phyloP scores from a whole-genome alignment of 2,797 vertebrate genomes.

The Melanotaenia pygmaea region DNA sequence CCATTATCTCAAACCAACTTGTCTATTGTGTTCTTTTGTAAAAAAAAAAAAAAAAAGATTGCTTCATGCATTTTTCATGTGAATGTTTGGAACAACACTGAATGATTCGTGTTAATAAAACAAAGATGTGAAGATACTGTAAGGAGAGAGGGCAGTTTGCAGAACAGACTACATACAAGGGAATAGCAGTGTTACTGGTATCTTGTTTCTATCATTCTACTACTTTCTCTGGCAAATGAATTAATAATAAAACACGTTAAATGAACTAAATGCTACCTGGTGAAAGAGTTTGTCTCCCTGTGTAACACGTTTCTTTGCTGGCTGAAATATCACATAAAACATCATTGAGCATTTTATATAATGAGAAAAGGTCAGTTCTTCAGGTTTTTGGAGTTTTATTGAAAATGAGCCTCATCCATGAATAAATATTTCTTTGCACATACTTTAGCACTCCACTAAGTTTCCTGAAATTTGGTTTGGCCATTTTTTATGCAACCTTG shows the following conservation, averaged over 20 bases:
- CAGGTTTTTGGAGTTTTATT: no score
- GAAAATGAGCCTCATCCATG: no score
- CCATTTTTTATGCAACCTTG: not conserved
- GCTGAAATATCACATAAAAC: not conserved
- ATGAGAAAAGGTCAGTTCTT: no score
- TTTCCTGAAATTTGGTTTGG: no score
- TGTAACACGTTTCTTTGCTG: not conserved
- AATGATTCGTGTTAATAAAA: conserved; percentile 31
- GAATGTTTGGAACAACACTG: conserved; percentile 56
- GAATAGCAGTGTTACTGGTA: conserved; percentile 63
- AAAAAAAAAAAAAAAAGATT: conserved; percentile 50
- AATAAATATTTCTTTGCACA: no score
- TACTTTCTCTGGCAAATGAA: conserved; percentile 72
- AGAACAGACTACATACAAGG: conserved; percentile 52
- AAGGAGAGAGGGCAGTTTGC: conserved; percentile 7
- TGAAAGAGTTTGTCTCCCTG: conserved; percentile 7
- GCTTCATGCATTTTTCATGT: conserved; percentile 42
- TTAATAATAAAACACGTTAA: conserved; percentile 79
- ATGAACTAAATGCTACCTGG: conserved; percentile 58
- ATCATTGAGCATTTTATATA: no score
- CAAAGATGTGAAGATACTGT: conserved; percentile 32
- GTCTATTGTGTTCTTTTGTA: conserved; percentile 60
- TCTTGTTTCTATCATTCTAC: conserved; percentile 70
- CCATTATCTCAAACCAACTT: conserved; percentile 45
- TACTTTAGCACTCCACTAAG: no score